Conservation (phyloP, 2,888 invertebrate species). For the Nudaria mundana region DNA sequence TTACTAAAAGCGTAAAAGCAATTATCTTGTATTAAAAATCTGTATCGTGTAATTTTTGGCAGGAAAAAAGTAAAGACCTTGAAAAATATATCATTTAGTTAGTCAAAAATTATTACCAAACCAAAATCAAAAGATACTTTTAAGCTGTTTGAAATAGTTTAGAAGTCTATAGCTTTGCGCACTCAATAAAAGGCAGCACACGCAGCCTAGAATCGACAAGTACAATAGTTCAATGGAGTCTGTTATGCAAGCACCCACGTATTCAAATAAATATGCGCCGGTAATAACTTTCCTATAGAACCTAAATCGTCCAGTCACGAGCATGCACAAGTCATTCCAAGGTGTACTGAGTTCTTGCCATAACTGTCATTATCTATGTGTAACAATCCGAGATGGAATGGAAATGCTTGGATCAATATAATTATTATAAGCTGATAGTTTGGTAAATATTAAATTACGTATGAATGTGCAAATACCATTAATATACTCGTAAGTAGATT, state of each 20-base stretch:
- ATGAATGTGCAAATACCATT: neutral
- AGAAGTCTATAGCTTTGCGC: too few relatives aligned
- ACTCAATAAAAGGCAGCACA: too few relatives aligned
- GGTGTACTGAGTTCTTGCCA: slow-evolving; percentile 32
- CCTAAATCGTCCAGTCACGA: slow-evolving; percentile 77
- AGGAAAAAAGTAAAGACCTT: too few relatives aligned
- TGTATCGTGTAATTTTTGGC: too few relatives aligned
- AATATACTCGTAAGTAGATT: neutral
- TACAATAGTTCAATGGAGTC: slow-evolving; percentile 48
- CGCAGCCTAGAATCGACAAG: too few relatives aligned
- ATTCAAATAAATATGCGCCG: slow-evolving; percentile 70
- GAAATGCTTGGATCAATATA: slow-evolving; percentile 30
- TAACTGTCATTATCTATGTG: slow-evolving; percentile 44
- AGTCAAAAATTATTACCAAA: too few relatives aligned
- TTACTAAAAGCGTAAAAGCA: too few relatives aligned
- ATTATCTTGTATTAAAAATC: too few relatives aligned
- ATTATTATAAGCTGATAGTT: slow-evolving; percentile 14
- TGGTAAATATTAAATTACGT: slow-evolving; percentile 6
- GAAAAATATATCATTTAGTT: too few relatives aligned
- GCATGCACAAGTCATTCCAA: slow-evolving; percentile 43
- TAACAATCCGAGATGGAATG: slow-evolving; percentile 38
- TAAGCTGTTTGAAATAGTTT: too few relatives aligned
- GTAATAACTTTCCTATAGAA: slow-evolving; percentile 76
- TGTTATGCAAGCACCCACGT: slow-evolving; percentile 74
- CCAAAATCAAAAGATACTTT: too few relatives aligned